Evolutionary conservation across 2,888 invertebrate species (phyloP), one percentile per base, ranked within the genome.

Genomic region (Trachelus stipa): DNA sequence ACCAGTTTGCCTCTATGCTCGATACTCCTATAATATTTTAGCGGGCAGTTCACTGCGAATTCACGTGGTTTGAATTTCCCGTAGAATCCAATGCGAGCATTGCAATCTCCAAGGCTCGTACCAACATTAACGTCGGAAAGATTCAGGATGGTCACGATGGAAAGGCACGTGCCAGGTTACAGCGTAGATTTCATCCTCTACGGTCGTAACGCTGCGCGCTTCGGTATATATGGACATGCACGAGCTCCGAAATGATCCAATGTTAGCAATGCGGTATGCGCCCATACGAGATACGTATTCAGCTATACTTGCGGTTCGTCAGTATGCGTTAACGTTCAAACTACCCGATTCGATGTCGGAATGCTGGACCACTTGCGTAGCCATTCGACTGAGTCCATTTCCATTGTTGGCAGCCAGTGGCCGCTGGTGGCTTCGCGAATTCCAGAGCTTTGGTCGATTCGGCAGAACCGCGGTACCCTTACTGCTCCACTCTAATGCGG

Each of bases 281-380:
- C 2, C 71, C 71, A 71, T 71, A 31, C 71, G 71, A 31, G 71
- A 31, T 31, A 31, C 33, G 71, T 34, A 31, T 23, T 31, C 33
- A 11, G 71, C 12, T 34, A 31, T 34, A 71, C 71, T 71, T 34
- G 71, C 11, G 71, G 71, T 71, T 31, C 12, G 31, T 12, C 33
- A 71, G 71, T 33, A 71, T 71, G 83, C 83, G 77, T 77, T 73
- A 69, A 74, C 73, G 78, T 85, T 85, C 82, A 82, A 84, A 77
- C 83, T 83, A 81, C 74, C 76, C 83, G 84, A 86, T 86, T 86
- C 87, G 81, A 85, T 83, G 85, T 82, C 78, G 85, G 87, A 87
- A 86, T 87, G 83, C 81, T 75, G 78, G 83, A 83, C 83, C 86
- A 85, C 85, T 86, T 85, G 86, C 84, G 79, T 83, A 83, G 81